Base-by-base conservation (phyloP, 1,140 invertebrate species). In the Nasonia longicornis region DNA sequence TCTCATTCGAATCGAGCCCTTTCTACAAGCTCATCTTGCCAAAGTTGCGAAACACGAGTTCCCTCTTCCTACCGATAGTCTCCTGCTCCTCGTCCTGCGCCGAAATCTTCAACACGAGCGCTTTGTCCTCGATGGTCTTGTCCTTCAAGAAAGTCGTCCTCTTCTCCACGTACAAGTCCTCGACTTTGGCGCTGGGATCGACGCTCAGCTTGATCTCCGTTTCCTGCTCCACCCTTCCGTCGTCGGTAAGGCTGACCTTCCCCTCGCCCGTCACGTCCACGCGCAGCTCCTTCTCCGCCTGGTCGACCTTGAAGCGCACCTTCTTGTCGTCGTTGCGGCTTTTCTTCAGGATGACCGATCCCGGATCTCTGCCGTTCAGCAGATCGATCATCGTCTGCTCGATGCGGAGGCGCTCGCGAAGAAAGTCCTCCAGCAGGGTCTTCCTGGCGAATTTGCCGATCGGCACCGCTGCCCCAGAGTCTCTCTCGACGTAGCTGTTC, bases 241-340 rank as follows among this genome's bases (percentile, higher is more conserved):
- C 69, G 0, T 77, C 80, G 4, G 58, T 42, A 14, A 67, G 31
- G 8, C 20, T 3, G 35, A 67, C 2, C 1, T 3, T 52, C 6
- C n/a, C n/a, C 3, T 48, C 66, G 22, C 11, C 38, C 1, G 38
- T 16, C 20, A 82, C 66, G 0, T 71, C 69, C 0, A 78, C 20
- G 26, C 66, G 38, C 83, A 83, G 0, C 73, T 67, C 12, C 63
- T 79, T 80, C 14, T 77, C 26, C 45, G 76, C 71, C 38, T 85
- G 48, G 29, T 88, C 86, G 31, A 86, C 82, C 72, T 86, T 79
- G 73, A 90, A 90, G 22, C 90, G 84, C 20, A 90, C 89, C 14
- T 83, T 88, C 45, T 88, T 88, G 3, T 82, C 71, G 20, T 86
- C 84, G 79, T 84, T 80, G 70, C 79, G 71, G 16, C 22, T 85